Conservation (phyloP, 2,797 vertebrate species). For the Rhabdophis nuchalis region DNA sequence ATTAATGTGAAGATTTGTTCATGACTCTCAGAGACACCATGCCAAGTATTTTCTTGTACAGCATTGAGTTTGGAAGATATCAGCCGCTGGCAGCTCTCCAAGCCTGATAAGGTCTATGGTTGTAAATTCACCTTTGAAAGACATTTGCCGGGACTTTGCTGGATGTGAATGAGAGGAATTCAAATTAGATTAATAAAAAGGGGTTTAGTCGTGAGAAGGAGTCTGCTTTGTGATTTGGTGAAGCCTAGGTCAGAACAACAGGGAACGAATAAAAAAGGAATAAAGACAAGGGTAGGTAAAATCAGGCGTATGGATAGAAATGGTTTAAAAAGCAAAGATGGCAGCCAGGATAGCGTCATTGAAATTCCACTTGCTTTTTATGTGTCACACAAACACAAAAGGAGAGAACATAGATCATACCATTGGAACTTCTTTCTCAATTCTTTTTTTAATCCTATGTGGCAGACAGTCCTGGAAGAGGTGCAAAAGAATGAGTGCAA, state of each 20-base stretch:
- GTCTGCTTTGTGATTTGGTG: no score
- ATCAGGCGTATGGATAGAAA: not conserved
- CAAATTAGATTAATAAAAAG: no score
- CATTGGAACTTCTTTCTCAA: not conserved
- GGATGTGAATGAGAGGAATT: no score
- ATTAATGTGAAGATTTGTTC: no score
- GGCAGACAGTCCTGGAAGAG: not conserved
- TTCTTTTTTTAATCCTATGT: not conserved
- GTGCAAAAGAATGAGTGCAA: not conserved
- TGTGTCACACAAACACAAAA: not conserved
- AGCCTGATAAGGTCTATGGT: no score
- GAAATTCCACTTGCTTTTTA: not conserved
- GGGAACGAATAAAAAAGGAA: not conserved
- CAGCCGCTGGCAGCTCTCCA: no score
- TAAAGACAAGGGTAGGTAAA: not conserved
- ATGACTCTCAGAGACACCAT: no score
- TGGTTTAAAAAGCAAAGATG: not conserved
- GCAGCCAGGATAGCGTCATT: not conserved
- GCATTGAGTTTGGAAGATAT: no score
- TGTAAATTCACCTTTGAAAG: no score
- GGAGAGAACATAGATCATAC: not conserved
- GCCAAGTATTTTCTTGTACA: no score
- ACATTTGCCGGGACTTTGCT: no score
- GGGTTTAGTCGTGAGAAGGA: no score
- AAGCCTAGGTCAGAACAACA: not conserved